Conservation (phyloP, 2,113 vertebrate species). For the Monarcha castaneiventris region DNA sequence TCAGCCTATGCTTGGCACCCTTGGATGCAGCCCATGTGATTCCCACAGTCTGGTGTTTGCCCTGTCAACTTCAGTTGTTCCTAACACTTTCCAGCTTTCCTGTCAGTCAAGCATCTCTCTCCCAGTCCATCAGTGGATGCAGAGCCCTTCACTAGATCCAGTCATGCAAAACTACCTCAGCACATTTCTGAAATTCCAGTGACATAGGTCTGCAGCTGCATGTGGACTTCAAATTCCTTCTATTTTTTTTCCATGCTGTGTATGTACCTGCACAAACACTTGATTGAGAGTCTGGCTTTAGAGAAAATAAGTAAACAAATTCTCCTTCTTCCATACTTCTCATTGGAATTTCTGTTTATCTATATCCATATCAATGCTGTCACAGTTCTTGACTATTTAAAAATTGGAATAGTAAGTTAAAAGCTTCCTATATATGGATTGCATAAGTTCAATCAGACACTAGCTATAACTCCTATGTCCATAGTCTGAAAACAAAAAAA, state of each 20-base stretch:
- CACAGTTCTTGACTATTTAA: not conserved
- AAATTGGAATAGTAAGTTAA: not conserved
- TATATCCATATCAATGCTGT: not conserved
- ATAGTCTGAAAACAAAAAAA: not conserved
- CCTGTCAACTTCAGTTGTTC: not conserved
- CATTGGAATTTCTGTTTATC: not conserved
- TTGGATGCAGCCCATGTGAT: not conserved
- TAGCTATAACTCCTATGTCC: not conserved
- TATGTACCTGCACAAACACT: not conserved
- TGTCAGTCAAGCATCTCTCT: not conserved
- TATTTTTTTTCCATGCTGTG: not conserved
- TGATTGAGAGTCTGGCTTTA: not conserved
- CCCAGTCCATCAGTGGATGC: not conserved
- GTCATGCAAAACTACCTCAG: not conserved
- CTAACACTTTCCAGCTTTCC: not conserved
- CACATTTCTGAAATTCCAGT: not conserved
- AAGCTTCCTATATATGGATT: not conserved
- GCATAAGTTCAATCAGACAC: not conserved
- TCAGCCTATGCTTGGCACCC: not conserved
- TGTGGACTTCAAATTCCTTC: not conserved
- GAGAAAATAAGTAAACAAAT: not conserved
- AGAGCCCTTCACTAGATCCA: not conserved
- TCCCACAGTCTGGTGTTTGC: not conserved
- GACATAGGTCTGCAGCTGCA: not conserved
- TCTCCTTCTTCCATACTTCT: not conserved